A percentile compares a stretch with the other conserved stretches of the same genome.
Conservation (phyloP, 2,113 vertebrate genomes). For the Psilopogon haemacephalus region DNA sequence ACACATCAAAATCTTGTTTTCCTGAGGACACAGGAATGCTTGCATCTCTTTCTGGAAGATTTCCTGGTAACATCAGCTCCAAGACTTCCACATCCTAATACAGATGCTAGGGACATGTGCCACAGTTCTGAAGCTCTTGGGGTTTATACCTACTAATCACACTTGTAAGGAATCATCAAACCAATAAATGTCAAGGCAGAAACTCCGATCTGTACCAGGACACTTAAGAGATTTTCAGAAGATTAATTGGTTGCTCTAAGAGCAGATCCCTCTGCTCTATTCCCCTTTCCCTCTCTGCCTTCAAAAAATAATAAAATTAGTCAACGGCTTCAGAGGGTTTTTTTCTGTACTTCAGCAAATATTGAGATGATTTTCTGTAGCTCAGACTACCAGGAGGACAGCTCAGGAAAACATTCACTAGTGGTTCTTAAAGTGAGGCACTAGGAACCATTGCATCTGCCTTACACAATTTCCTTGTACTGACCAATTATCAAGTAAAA, state of each 20-base stretch:
- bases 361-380: not conserved
- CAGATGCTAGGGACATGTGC: not conserved
- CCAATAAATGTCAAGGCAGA: not conserved
- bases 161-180: not conserved
- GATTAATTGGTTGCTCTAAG: not conserved
- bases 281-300: not conserved
- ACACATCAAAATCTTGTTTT: not conserved
- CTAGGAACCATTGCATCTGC: constrained; percentile 1
- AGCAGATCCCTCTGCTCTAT: not conserved
- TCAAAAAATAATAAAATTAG: not conserved
- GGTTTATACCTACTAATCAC: not conserved
- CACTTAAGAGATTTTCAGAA: not conserved
- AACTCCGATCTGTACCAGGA: not conserved
- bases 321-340: not conserved
- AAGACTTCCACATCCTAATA: not conserved
- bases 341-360: not conserved
- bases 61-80: not conserved
- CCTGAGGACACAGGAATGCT: not conserved
- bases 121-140: not conserved
- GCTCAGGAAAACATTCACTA: constrained; percentile 20
- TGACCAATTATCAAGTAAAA: constrained; percentile 3
- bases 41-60: not conserved
- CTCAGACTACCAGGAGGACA: not conserved
- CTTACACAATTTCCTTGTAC: not conserved
- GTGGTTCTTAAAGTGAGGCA: not conserved